These are phyloP conservation scores for Sceloporus undulatus DNA, from an alignment of 2,113 vertebrate species.

Conservation along the genomic window DNA sequence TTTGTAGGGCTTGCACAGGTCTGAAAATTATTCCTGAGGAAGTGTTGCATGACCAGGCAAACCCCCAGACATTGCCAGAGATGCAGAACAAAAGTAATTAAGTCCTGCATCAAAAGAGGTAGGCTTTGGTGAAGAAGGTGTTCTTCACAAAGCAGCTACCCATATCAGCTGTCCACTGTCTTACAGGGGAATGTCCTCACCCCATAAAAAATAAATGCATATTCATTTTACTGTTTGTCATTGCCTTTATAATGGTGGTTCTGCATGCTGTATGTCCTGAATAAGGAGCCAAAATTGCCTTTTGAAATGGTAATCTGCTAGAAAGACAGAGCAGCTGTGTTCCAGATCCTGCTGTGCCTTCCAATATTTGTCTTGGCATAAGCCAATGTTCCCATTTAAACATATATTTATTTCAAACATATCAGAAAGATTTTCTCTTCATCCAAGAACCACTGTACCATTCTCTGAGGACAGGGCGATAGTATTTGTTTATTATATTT, in stretches of 20 bases:
- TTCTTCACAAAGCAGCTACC: neutral
- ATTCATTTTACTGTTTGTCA: neutral
- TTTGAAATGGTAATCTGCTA: conserved; percentile 5
- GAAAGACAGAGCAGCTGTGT: neutral
- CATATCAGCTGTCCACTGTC: neutral
- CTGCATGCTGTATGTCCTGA: neutral
- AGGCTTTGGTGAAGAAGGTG: neutral
- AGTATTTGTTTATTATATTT: neutral
- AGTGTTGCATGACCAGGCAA: neutral
- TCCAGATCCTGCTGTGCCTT: neutral
- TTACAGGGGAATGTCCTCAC: too few species aligned
- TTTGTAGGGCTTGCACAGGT: neutral
- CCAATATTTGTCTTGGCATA: conserved; percentile 18
- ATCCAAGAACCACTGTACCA: neutral
- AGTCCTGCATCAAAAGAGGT: neutral
- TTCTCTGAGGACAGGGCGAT: neutral
- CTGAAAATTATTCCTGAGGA: neutral
- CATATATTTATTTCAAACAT: neutral
- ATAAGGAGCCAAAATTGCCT: neutral
- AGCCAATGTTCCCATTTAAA: neutral
- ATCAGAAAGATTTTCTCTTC: neutral
- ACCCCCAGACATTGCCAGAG: neutral
- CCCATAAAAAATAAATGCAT: neutral
- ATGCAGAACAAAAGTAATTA: neutral
- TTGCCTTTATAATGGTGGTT: neutral